Evolutionary conservation across 35 echinoderm and acorn worm genomes (phyloP), one percentile per base, ranked within the genome.

Genomic region (Diadema setosum): DNA sequence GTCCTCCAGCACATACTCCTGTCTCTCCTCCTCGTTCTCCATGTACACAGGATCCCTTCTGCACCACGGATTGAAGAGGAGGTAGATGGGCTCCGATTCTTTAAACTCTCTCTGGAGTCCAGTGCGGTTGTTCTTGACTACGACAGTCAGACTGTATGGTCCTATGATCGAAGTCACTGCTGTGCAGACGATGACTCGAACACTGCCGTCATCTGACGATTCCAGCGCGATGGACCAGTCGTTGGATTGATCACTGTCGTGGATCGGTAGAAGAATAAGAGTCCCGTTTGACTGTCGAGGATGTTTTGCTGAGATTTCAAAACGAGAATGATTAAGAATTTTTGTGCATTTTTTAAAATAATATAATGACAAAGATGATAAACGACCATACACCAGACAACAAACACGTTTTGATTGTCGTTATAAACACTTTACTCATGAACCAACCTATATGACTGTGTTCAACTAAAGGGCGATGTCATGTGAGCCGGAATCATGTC

Each of bases 1-100:
- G 17, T 97, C 94, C 26, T 90, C 92, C 15, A 97, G 43, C 2
- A 97, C 94, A 24, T 97, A 97, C 63, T 97, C 94, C 32, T 93
- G 70, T 30, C 69, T 80, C 60, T 90, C 90, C 4, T 80, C 59
- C 4, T 86, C 86, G 25, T 76, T 45, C 11, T 85, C 70, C 82
- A 97, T 59, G 59, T 90, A 97, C 5, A 93, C 91, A 20, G 73
- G 41, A 39, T 92, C 86, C 30, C 80, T 60, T 44, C 81, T 76
- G 32, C 88, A 90, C 87, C 87, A 90, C 18, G 80, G 52, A 43
- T 90, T 90, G 40, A 90, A 90, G 26, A 90, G 31, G 39, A 90
- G 33, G 20, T 48, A 90, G 23, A 90, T 75, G 33, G 69, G 33
- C 8, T 75, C 33, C 7, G 0, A 36, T 37, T 75, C 30, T 37